phyloP scores from a whole-genome alignment of 2,888 invertebrate species.

The Hirudinaria manillensis region DNA sequence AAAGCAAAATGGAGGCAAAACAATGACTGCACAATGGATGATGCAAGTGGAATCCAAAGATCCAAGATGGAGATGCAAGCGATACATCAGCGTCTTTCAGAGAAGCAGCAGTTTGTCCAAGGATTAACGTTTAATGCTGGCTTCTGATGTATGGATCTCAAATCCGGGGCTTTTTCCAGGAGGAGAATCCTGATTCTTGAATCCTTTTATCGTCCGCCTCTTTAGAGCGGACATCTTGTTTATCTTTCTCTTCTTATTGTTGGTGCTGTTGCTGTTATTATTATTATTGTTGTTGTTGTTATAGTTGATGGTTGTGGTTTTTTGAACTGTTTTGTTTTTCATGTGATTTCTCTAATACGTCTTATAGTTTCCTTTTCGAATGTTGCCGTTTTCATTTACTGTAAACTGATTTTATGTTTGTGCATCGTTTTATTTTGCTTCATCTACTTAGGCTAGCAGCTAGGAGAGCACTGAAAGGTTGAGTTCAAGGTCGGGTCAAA shows the following conservation, averaged over 20 bases:
- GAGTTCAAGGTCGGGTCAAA: too few species aligned
- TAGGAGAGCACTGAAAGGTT: too few species aligned
- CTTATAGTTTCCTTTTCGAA: too few species aligned
- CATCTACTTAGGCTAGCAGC: too few species aligned
- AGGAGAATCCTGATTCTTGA: slow-evolving; percentile 2
- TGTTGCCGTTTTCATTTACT: neutral
- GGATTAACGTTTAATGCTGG: slow-evolving; percentile 11
- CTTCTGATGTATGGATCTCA: slow-evolving; percentile 11
- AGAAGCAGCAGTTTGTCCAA: neutral
- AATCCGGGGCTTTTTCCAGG: neutral
- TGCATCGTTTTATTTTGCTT: neutral
- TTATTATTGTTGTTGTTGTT: neutral
- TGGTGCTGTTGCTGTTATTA: neutral
- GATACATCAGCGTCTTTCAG: too few species aligned
- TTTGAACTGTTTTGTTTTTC: neutral
- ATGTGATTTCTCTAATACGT: too few species aligned
- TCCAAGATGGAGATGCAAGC: neutral
- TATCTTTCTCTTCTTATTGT: neutral
- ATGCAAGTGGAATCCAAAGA: too few species aligned
- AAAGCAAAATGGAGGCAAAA: too few species aligned
- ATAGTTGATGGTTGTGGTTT: neutral
- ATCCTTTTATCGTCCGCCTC: slow-evolving; percentile 2
- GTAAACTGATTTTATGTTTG: neutral
- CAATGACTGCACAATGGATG: too few species aligned
- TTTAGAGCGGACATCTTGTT: neutral